Conservation (phyloP, 37 sponge, comb jelly and placozoan genomes). For the Petrosia ficiformis region DNA sequence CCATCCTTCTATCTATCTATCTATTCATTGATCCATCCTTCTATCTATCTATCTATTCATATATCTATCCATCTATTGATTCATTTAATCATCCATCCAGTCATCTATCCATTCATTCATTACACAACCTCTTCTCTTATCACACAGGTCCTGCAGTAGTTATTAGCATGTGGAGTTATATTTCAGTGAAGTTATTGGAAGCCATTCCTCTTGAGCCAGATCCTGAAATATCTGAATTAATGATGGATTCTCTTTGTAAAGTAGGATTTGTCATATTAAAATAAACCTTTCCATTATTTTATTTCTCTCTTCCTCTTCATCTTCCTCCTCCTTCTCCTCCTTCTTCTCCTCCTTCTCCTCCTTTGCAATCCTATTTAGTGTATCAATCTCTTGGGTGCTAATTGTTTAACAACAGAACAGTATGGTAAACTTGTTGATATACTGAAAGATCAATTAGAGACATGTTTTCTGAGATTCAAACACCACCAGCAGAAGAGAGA, state of each 20-base stretch:
- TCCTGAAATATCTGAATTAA: slow-evolving; percentile 76
- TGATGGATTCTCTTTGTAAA: slow-evolving; percentile 83
- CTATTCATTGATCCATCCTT: too few relatives aligned
- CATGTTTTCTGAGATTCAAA: slow-evolving; percentile 68
- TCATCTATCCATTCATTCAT: too few relatives aligned
- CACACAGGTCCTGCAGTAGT: slow-evolving; percentile 53
- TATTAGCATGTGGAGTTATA: slow-evolving; percentile 76
- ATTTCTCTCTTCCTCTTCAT: too few relatives aligned
- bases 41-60: too few relatives aligned
- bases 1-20: too few relatives aligned
- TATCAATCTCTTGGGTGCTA: slow-evolving; percentile 83
- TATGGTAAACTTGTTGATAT: slow-evolving; percentile 70
- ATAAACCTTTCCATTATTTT: too few relatives aligned
- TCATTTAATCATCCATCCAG: too few relatives aligned
- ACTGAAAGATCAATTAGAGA: slow-evolving; percentile 68
- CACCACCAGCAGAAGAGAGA: slow-evolving; percentile 71
- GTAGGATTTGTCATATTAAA: slow-evolving; percentile 23
- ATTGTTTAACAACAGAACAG: slow-evolving; percentile 89
- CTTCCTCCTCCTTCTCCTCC: too few relatives aligned
- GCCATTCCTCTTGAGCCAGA: slow-evolving; percentile 88
- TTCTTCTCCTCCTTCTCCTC: too few relatives aligned
- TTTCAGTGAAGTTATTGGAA: slow-evolving; percentile 81
- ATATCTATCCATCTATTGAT: too few relatives aligned
- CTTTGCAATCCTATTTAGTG: too few relatives aligned
- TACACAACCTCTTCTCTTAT: slow-evolving; percentile 2